Evolutionary conservation across 2,888 invertebrate genomes (phyloP), one percentile per base, ranked within the genome.

Genomic region (Toxonevra muliebris): DNA sequence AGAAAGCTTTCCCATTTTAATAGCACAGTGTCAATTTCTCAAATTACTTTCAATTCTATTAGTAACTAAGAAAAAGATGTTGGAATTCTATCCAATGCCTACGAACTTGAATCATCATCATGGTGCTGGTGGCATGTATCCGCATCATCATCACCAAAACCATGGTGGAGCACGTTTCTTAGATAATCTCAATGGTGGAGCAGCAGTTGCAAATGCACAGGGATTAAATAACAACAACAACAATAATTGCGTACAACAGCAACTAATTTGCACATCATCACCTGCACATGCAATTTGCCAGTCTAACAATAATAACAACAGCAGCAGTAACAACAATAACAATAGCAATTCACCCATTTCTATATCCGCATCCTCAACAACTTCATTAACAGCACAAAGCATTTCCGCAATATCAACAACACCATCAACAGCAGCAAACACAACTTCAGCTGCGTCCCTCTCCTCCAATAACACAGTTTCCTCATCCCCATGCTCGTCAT

Each of bases 61-160:
- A 41, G 30, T 52, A 57, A 63, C 60, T 53, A 4, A 41, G 41
- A 48, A 63, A 40, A 76, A 78, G n/a, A 84, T 84, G 84, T 79
- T 84, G 75, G 84, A 84, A 74, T 85, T 85, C 71, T 85, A 84
- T 78, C 84, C 84, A 72, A 82, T 84, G 81, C 84, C 85, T 71
- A 84, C 84, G 65, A 83, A 80, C 78, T 74, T 84, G 70, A 84
- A 76, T 79, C 30, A 30, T 7, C 30, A 30, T 30, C 79, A 81
- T 75, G 81, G 82, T 65, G 77, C 79, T 71, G 78, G 81, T 73
- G 78, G 81, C 73, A 76, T 83, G 71, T 79, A 83, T 72, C 80
- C 82, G 66, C 80, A 82, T 71, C 80, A 80, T 71, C 82, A 82
- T 63, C 82, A 81, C 73, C 76, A 76, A 66, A 74, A 75, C 68